Evolutionary conservation across 2,888 invertebrate species (phyloP).

Genomic region (Callyntrura sp.): DNA sequence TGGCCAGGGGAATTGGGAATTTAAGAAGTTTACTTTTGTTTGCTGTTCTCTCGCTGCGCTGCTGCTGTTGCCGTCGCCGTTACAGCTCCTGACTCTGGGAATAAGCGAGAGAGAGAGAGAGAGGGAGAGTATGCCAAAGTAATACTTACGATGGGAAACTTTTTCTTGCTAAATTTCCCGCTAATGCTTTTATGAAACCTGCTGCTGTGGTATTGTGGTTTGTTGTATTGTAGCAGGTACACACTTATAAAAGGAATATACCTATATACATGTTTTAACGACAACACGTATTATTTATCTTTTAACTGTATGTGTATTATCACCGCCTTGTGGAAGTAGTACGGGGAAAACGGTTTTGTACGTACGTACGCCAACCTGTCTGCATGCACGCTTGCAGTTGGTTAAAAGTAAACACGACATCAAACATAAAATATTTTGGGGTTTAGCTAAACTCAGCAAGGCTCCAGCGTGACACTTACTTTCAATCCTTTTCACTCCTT

Average conservation of each 20-base stretch:
- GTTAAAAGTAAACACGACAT: no score
- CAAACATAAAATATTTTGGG: no score
- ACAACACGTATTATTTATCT: no score
- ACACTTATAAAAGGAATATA: background rate
- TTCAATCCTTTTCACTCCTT: no score
- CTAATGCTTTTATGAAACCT: conserved; percentile 67
- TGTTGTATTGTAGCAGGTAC: background rate
- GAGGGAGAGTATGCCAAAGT: background rate
- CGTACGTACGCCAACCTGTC: no score
- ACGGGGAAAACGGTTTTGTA: no score
- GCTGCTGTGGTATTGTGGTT: background rate
- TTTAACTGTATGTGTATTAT: no score
- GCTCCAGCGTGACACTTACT: no score
- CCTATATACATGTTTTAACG: background rate
- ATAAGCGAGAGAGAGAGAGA: background rate
- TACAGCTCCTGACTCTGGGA: background rate
- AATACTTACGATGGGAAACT: conserved; percentile 48
- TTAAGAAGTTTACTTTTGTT: conserved; percentile 69
- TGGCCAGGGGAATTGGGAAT: conserved; percentile 53
- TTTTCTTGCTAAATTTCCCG: conserved; percentile 66
- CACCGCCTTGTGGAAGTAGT: no score
- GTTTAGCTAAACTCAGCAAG: no score
- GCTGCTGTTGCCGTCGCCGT: no score
- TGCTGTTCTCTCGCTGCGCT: background rate
- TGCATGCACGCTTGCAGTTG: no score